phyloP scores from a whole-genome alignment of 2,113 vertebrate species.

The Micronycteris hirsuta region DNA sequence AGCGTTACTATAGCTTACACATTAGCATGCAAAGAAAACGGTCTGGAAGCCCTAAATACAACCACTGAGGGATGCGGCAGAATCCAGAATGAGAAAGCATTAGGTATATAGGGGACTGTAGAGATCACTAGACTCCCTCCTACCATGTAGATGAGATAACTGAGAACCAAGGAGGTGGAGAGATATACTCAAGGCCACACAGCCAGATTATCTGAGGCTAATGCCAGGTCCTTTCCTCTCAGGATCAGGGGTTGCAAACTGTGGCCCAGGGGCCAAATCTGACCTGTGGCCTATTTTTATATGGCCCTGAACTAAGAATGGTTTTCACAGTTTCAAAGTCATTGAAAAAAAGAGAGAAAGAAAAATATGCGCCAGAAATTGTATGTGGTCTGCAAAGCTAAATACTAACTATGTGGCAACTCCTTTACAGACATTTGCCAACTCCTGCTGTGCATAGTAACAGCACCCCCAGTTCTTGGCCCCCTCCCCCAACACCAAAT shows the following conservation, averaged over 20 bases:
- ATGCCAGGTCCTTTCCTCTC: background rate
- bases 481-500: background rate
- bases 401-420: background rate
- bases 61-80: background rate
- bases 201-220: background rate
- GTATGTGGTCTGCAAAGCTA: background rate
- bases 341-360: background rate
- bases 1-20: too few relatives aligned
- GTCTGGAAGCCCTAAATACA: background rate
- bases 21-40: background rate
- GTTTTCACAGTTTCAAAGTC: background rate
- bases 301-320: background rate
- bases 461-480: rapidly evolving
- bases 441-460: background rate
- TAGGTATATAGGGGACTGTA: rapidly evolving
- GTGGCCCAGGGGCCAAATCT: background rate
- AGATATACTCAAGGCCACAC: background rate
- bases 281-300: background rate
- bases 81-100: background rate
- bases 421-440: background rate
- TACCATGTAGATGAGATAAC: background rate
- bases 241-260: background rate
- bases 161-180: background rate
- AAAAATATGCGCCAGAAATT: background rate
- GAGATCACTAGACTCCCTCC: background rate